Percentiles rank a stretch among this genome's conserved stretches.
Conservation (phyloP, 2,113 vertebrate genomes). For the Chroicocephalus ridibundus region DNA sequence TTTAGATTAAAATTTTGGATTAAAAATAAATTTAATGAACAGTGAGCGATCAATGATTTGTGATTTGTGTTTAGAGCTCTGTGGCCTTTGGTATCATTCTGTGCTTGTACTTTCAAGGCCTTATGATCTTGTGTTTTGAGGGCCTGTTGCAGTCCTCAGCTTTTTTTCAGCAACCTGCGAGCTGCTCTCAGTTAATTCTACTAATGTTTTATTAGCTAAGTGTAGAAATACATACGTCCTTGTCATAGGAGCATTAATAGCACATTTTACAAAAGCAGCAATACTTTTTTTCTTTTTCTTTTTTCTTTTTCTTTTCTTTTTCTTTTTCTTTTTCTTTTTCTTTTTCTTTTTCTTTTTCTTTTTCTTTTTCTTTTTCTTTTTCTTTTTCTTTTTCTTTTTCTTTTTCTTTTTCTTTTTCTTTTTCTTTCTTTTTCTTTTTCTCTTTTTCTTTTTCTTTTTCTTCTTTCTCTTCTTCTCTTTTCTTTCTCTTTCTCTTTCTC, state of each 20-base stretch:
- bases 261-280: not conserved
- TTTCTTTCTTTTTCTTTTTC: no score
- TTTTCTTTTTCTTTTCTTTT: not conserved
- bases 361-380: no score
- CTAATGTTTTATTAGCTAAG: not conserved
- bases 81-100: not conserved
- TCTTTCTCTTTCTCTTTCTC: no score
- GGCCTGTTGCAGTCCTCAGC: fast-evolving
- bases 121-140: not conserved
- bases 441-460: no score
- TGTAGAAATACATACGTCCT: not conserved
- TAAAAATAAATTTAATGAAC: not conserved
- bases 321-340: not conserved
- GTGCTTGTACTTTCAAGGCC: not conserved
- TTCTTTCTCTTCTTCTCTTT: no score
- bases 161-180: not conserved
- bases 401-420: no score
- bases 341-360: not conserved
- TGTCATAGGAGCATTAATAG: not conserved
- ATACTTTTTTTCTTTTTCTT: no score
- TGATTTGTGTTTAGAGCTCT: not conserved
- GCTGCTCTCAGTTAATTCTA: not conserved
- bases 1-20: no score
- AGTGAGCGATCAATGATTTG: not conserved
- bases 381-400: no score